Base-by-base conservation (phyloP, 2,113 vertebrate species). In the Calidris pugnax region DNA sequence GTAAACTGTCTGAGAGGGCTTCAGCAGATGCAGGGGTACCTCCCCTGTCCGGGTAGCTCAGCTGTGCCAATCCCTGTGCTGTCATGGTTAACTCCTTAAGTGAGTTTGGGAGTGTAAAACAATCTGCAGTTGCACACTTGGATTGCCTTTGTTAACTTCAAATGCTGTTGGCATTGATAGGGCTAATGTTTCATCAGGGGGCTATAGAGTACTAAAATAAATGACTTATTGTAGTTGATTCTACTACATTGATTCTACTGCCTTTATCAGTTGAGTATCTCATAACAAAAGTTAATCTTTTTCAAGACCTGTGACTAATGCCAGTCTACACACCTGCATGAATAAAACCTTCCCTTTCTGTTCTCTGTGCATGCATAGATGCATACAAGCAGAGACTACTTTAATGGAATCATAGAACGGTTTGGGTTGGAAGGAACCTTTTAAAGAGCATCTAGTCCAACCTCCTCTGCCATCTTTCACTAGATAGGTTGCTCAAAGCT, bases 391-490 rank as follows among this genome's bases (percentile, higher is more conserved):
- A 18, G 26, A 18, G 79, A 23, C n/a, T 75, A 22, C 33, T 62
- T n/a, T n/a, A 33, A 24, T 19, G 14, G 32, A 48, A 39, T 63
- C 24, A 20, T 6, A 13, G 21, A 37, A 55, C 21, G 4, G 11
- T 77, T 87, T 85, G 20, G 14, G 10, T 85, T 69, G 35, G 20
- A 87, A 57, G 12, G 8, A n/a, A 20, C 23, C 7, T 41, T 35
- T 60, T 77, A 10, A 35, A 59, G 69, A 9, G 20, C 5, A 18
- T 27, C 1, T 35, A n/a, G 9, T 69, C 12, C 15, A 73, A 13
- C 0, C 2, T 35, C 4, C 2, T 3, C 10, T 21, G 35, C 19
- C 2, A 27, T 6, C 11, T 66, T 55, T 12, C 5, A 24, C 6
- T 73, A 41, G 32, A 37, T 1, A 48, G 0, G 2, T n/a, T 48